phyloP scores from a whole-genome alignment of 1,140 invertebrate genomes.

The Philaenus spumarius region DNA sequence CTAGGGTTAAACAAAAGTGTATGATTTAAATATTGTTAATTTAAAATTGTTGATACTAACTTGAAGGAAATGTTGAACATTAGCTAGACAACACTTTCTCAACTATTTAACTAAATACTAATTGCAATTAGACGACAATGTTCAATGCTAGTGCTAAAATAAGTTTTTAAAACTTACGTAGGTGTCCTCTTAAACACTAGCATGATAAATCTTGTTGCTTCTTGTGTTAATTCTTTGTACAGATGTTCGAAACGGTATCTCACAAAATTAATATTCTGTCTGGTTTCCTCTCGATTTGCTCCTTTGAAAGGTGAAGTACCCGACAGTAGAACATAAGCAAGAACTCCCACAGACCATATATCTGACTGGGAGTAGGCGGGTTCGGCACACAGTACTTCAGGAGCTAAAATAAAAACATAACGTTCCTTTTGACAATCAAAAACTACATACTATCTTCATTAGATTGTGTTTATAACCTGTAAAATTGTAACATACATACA shows the following conservation, averaged over 20 bases:
- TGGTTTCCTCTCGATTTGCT: slow-evolving; percentile 71
- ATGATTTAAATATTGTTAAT: too few relatives aligned
- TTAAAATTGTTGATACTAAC: too few relatives aligned
- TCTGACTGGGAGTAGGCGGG: slow-evolving; percentile 83
- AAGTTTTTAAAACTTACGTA: slow-evolving; percentile 64
- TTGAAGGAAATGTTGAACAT: too few relatives aligned
- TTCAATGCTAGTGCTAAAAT: too few relatives aligned
- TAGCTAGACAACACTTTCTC: too few relatives aligned
- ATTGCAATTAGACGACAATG: too few relatives aligned
- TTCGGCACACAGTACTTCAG: slow-evolving; percentile 85
- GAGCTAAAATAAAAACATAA: slow-evolving; percentile 53
- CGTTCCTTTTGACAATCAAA: background rate
- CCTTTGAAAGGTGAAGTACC: slow-evolving; percentile 90
- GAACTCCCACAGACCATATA: slow-evolving; percentile 91
- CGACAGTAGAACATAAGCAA: slow-evolving; percentile 90
- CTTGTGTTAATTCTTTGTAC: slow-evolving; percentile 90
- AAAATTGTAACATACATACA: background rate
- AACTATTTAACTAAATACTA: too few relatives aligned
- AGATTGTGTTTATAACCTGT: background rate
- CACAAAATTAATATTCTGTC: slow-evolving; percentile 87
- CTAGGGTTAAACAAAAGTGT: too few relatives aligned
- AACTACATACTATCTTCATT: background rate
- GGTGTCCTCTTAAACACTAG: slow-evolving; percentile 90
- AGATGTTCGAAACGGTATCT: slow-evolving; percentile 92
- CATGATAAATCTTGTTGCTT: slow-evolving; percentile 91